These are phyloP conservation scores for Macrobrachium nipponense DNA, from an alignment of 1,140 invertebrate genomes.

Conservation along the genomic window DNA sequence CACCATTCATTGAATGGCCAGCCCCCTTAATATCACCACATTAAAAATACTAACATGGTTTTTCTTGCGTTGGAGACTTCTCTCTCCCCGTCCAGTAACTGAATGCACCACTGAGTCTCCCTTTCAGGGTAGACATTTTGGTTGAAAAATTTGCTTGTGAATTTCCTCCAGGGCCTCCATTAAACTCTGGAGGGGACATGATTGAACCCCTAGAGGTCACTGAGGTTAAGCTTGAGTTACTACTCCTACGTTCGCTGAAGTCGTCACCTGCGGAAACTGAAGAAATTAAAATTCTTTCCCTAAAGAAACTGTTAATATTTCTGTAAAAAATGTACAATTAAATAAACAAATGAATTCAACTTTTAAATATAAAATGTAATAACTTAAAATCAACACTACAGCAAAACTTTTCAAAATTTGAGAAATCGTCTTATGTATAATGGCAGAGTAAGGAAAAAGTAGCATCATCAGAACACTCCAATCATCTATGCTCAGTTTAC, in stretches of 20 bases:
- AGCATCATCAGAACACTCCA: too few relatives aligned
- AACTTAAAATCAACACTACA: too few relatives aligned
- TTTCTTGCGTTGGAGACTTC: conserved; percentile 57
- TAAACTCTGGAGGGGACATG: conserved; percentile 58
- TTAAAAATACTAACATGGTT: conserved; percentile 45
- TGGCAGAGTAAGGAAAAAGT: too few relatives aligned
- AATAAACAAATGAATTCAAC: too few relatives aligned
- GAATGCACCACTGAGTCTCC: conserved; percentile 64
- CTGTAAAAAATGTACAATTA: too few relatives aligned
- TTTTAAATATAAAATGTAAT: too few relatives aligned
- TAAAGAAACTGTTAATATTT: too few relatives aligned
- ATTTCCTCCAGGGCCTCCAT: conserved; percentile 22
- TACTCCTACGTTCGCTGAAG: conserved; percentile 54
- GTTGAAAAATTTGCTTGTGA: conserved; percentile 59
- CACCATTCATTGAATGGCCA: too few relatives aligned
- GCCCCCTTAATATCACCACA: too few relatives aligned
- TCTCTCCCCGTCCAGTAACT: conserved; percentile 65
- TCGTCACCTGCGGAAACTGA: conserved; percentile 45
- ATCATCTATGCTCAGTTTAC: too few relatives aligned
- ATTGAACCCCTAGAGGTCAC: conserved; percentile 63
- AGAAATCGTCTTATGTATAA: too few relatives aligned
- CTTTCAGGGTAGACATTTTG: conserved; percentile 65
- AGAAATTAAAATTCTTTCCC: background rate
- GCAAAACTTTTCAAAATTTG: too few relatives aligned
- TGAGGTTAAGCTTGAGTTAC: conserved; percentile 64